These are phyloP conservation scores for Spodoptera litura DNA, from an alignment of 1,140 invertebrate genomes.

Conservation along the genomic window DNA sequence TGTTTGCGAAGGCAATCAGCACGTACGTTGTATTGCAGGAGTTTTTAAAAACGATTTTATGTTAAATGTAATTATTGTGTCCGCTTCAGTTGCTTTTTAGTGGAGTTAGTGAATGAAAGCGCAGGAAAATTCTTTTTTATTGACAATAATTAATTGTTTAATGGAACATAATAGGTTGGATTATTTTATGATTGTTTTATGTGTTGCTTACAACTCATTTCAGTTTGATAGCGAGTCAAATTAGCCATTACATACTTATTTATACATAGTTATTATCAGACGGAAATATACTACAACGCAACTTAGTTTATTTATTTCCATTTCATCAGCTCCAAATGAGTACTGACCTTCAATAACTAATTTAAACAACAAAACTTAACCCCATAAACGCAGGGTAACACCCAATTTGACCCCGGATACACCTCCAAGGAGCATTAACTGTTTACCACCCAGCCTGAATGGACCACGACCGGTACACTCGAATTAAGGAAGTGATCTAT, in stretches of 20 bases:
- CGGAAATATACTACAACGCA: too few species aligned
- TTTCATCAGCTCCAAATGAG: too few species aligned
- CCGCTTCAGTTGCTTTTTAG: constrained; percentile 24
- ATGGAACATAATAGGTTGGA: not conserved
- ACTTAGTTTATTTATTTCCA: too few species aligned
- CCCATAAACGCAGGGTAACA: constrained; percentile 7
- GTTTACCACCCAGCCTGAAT: constrained; percentile 22
- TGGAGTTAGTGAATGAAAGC: constrained; percentile 3
- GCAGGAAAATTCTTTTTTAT: constrained; percentile 7
- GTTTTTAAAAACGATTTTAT: constrained; percentile 44
- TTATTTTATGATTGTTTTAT: too few species aligned
- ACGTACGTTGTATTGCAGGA: constrained; percentile 34
- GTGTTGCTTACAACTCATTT: too few species aligned
- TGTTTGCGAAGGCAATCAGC: constrained; percentile 49
- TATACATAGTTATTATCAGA: too few species aligned
- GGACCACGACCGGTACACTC: not conserved
- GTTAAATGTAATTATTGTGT: constrained; percentile 39
- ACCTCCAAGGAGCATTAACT: constrained; percentile 14
- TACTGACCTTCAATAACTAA: not conserved
- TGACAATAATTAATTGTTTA: not conserved
- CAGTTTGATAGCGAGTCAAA: too few species aligned
- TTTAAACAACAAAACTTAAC: not conserved
- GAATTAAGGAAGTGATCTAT: constrained; percentile 26
- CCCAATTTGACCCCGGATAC: not conserved
- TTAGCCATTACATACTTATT: too few species aligned